Base-by-base conservation (phyloP, 2,888 invertebrate genomes). In the Rutpela maculata region DNA sequence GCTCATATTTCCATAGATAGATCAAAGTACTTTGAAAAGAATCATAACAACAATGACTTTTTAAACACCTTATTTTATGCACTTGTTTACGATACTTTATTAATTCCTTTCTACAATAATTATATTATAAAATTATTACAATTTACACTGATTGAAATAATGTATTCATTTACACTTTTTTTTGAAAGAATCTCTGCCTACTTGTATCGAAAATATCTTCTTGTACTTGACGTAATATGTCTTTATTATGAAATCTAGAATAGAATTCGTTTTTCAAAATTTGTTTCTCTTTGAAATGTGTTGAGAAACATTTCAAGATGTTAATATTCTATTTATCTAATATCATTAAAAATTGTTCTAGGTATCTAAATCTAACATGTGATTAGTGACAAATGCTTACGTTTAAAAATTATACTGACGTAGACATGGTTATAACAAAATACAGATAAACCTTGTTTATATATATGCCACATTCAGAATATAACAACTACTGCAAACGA, bases 201-300 rank as follows among this genome's bases (percentile, higher is more conserved):
- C 74, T 66, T 77, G 77, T 17, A 80, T 56, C 50, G 81, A 81
- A 66, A 78, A 56, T 59, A 81, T 78, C 78, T 81, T 81, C 81
- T 80, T 81, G 78, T 81, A 81, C 74, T 80, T 81, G 81, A 81
- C 74, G 76, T 80, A 79, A 73, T 75, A 80, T 68, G 57, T 80
- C 73, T 71, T 80, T 65, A 74, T 72, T 73, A 80, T 57, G n/a
- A 72, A 5, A 63, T 63, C 72, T 69, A 69, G 35, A 69, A 69
- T 57, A 69, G 31, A 68, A 65, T 19, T 3, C 43, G 9, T 18
- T 43, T n/a, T 26, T 68, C n/a, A 68, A 56, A 31, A n/a, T n/a
- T n/a, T n/a, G n/a, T n/a, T n/a, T n/a, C n/a, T n/a, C n/a, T n/a
- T n/a, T n/a, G n/a, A n/a, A n/a, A n/a, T n/a, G n/a, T n/a, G n/a